Conservation (phyloP, 2,888 invertebrate species). For the Thecocarcelia acutangulata region DNA sequence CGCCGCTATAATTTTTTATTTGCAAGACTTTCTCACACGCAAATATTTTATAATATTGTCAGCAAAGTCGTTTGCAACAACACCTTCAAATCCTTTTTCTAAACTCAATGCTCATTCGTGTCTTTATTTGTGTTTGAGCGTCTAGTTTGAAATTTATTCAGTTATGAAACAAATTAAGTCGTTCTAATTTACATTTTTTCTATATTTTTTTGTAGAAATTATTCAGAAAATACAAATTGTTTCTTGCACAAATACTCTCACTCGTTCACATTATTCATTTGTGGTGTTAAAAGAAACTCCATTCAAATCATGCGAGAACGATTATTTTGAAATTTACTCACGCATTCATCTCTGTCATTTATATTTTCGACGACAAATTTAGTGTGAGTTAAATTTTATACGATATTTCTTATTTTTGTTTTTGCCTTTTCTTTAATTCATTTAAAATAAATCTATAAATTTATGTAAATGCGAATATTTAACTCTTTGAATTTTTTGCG, state of each 20-base stretch:
- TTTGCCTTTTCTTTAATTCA: constrained; percentile 6
- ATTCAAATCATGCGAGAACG: constrained; percentile 6
- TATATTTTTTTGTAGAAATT: background rate
- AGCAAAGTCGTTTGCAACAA: background rate
- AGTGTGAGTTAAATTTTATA: constrained; percentile 44
- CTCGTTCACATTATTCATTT: constrained; percentile 25
- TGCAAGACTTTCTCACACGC: background rate
- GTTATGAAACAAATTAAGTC: constrained; percentile 54
- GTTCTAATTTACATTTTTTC: constrained; percentile 26
- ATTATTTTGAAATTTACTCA: constrained; percentile 55
- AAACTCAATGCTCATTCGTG: background rate
- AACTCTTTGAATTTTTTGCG: constrained; percentile 55
- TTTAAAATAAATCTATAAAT: constrained; percentile 53
- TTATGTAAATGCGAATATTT: constrained; percentile 51
- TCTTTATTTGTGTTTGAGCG: background rate
- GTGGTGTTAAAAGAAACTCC: constrained; percentile 24
- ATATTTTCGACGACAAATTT: constrained; percentile 54
- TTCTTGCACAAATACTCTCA: constrained; percentile 24
- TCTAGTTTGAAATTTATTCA: constrained; percentile 26
- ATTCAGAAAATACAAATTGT: constrained; percentile 5
- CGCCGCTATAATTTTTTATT: background rate
- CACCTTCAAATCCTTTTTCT: constrained; percentile 27
- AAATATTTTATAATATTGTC: constrained; percentile 15
- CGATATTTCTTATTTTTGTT: constrained; percentile 23
- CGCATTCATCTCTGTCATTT: constrained; percentile 60